These are phyloP conservation scores for Muschampia plurimacula DNA, from an alignment of 2,888 invertebrate genomes.

Conservation along the genomic window DNA sequence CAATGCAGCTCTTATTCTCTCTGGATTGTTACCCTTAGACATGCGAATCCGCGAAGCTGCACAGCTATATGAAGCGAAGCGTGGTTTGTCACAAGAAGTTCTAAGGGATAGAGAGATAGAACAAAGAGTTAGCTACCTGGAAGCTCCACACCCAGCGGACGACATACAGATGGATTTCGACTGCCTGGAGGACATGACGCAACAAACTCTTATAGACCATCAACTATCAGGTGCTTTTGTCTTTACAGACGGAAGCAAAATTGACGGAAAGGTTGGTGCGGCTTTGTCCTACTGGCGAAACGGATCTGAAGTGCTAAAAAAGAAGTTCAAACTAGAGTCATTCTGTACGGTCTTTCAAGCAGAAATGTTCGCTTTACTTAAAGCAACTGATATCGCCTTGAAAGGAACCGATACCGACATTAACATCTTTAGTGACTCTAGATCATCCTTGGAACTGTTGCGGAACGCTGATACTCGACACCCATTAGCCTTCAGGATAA, in stretches of 20 bases:
- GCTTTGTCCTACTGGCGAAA: background rate
- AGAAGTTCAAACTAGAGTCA: background rate
- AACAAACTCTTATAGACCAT: too few species aligned
- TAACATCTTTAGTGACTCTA: slow-evolving; percentile 2
- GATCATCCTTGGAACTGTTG: background rate
- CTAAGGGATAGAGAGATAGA: background rate
- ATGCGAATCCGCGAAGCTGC: slow-evolving; percentile 7
- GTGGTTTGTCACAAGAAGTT: background rate
- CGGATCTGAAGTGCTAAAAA: background rate
- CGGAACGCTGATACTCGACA: background rate
- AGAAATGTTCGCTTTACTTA: background rate
- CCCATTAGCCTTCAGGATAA: background rate
- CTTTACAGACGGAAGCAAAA: slow-evolving; percentile 44
- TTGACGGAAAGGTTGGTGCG: slow-evolving; percentile 27
- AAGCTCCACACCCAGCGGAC: background rate
- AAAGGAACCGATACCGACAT: background rate
- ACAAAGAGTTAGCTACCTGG: background rate
- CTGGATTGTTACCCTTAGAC: background rate
- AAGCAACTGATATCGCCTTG: background rate
- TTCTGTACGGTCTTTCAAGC: slow-evolving; percentile 24
- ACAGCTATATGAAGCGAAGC: background rate
- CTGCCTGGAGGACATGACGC: background rate
- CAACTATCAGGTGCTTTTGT: background rate
- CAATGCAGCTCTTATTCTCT: background rate
- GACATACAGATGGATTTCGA: background rate